phyloP scores from a whole-genome alignment of 2,888 invertebrate genomes.

The Spodoptera exigua region DNA sequence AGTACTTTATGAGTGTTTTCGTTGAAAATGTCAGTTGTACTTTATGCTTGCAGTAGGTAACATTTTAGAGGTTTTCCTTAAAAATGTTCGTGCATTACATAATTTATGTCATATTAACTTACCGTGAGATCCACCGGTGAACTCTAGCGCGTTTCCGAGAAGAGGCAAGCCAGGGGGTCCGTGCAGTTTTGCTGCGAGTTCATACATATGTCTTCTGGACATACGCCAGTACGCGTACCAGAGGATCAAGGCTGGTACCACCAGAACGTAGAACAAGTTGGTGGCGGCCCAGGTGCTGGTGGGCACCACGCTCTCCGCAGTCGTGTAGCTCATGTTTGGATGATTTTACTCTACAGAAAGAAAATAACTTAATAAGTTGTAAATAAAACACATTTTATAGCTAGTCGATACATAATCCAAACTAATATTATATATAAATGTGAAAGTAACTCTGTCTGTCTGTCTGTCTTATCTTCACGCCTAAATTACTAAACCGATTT shows the following conservation, averaged over 20 bases:
- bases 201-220: slow-evolving; percentile 92
- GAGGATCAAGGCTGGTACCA: slow-evolving; percentile 91
- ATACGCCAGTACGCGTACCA: slow-evolving; percentile 94
- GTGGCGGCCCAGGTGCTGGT: slow-evolving; percentile 90
- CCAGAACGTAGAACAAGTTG: slow-evolving; percentile 92
- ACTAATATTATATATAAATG: no score
- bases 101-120: slow-evolving; percentile 62
- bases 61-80: no score
- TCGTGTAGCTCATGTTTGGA: slow-evolving; percentile 78
- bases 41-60: neutral
- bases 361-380: neutral
- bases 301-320: slow-evolving; percentile 80
- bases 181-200: slow-evolving; percentile 92
- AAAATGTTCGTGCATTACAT: no score
- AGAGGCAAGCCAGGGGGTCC: slow-evolving; percentile 93
- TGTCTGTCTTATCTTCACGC: no score
- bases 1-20: slow-evolving; percentile 10
- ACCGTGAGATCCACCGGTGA: slow-evolving; percentile 93
- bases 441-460: no score
- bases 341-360: slow-evolving; percentile 32
- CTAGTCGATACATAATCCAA: no score
- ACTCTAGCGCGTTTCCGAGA: slow-evolving; percentile 93
- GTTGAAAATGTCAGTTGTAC: neutral
- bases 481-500: no score
- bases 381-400: no score